These are phyloP conservation scores for Dinomys branickii DNA, from an alignment of 2,113 vertebrate species.

Conservation along the genomic window DNA sequence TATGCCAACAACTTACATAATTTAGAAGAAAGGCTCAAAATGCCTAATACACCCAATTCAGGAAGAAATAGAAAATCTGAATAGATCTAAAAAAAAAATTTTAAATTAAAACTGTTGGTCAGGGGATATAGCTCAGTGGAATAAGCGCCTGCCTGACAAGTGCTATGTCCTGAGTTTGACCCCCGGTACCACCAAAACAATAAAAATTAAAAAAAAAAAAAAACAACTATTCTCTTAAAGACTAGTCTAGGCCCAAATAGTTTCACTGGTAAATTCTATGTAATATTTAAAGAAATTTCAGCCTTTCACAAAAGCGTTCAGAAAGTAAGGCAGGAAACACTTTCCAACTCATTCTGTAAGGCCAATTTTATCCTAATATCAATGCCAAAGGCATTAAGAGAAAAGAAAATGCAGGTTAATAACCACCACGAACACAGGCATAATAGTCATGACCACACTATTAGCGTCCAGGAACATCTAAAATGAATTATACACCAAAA, in stretches of 20 bases:
- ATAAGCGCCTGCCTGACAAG: too few species aligned
- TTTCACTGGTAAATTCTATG: not conserved
- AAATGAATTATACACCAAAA: not conserved
- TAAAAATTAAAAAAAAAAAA: too few species aligned
- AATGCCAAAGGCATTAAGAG: not conserved
- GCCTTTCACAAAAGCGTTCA: not conserved
- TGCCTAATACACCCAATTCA: not conserved
- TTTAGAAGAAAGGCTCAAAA: conserved; percentile 10
- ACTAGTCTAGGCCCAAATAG: not conserved
- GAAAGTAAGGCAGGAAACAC: not conserved
- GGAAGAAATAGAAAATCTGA: conserved; percentile 34
- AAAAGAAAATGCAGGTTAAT: conserved; percentile 4
- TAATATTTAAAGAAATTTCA: not conserved
- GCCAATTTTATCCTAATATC: not conserved
- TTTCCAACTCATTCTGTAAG: not conserved
- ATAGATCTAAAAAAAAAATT: not conserved
- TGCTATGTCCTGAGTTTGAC: too few species aligned
- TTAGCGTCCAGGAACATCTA: not conserved
- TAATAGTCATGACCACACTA: not conserved
- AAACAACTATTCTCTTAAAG: too few species aligned
- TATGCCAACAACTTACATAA: not conserved
- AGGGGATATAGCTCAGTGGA: too few species aligned
- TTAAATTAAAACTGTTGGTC: conserved; percentile 2
- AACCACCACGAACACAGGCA: not conserved
- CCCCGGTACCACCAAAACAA: too few species aligned